Percentiles rank a stretch among this genome's conserved stretches.
Conservation (phyloP, 2,797 vertebrate genomes). For the Spea hammondii region DNA sequence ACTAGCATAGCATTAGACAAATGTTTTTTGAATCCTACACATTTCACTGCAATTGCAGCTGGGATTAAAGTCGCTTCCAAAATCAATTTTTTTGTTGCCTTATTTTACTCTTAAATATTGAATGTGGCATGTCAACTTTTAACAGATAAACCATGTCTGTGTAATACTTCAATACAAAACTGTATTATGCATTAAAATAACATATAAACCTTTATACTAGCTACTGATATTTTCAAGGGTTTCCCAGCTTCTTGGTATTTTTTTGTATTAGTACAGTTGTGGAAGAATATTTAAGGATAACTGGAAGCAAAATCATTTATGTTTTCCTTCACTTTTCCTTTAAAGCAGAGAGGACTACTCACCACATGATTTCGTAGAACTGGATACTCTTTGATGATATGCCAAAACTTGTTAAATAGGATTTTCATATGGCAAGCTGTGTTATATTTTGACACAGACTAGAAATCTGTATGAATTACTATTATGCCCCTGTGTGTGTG, state of each 20-base stretch:
- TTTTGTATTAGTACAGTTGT: neutral
- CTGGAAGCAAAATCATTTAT: neutral
- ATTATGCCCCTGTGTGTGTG: neutral
- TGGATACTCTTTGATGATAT: slow-evolving; percentile 2
- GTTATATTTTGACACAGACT: neutral
- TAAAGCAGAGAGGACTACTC: no score
- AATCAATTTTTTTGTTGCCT: no score
- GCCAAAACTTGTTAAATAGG: neutral
- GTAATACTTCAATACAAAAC: no score
- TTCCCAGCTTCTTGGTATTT: neutral
- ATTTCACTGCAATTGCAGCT: no score
- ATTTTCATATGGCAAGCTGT: neutral
- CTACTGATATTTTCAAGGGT: no score
- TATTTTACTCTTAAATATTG: no score
- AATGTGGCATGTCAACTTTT: no score
- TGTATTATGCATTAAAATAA: no score
- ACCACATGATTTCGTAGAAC: neutral
- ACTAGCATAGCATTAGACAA: no score
- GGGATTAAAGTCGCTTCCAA: no score
- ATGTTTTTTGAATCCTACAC: no score
- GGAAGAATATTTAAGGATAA: neutral
- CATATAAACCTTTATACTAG: neutral
- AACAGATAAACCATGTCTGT: no score
- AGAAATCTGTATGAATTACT: neutral
- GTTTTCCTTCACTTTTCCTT: neutral